Evolutionary conservation across 2,113 vertebrate species (phyloP), one percentile per base, ranked within the genome.

Genomic region (Polypterus senegalus): DNA sequence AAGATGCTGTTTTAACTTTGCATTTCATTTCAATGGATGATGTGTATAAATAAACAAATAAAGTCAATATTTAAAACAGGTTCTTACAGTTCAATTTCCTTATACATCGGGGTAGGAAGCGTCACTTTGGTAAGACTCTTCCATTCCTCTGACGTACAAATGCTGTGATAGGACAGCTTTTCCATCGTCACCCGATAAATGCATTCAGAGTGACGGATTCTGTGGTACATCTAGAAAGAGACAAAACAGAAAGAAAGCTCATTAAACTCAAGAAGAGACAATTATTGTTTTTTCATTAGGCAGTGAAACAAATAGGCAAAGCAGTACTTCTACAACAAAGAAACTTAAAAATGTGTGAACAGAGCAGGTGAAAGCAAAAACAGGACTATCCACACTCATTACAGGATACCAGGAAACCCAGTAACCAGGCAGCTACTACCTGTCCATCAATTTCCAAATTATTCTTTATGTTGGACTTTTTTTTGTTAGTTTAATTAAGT

Each of bases 171-270:
- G 5, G 96, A 96, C 52, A 99, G 83, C 67, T 99, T 99, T 73
- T 99, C 96, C 93, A 99, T 93, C 0, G 96, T 99, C 59, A 99
- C 96, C 67, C 96, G 89, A 76, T 98, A 99, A 77, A 99, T 99
- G 80, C 94, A 99, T 82, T 99, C 96, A 6, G 96, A 99, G 78
- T 99, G 96, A 61, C 92, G 92, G 70, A 98, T 97, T 75, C 92
- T 81, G 73, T 99, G 96, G 74, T 98, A 99, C 94, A 99, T 98
- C 95, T 98, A 72, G 49, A 67, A 65, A 46, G 27, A 4, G 55
- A 8, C 69, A n/a, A 10, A 5, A 11, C 5, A 54, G 27, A 27
- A 27, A 54, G 27, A 27, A 27, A 27, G 27, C 27, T 27, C 27
- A 2, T 27, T 1, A 27, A 27, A 27, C 27, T 27, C 27, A 27